Conservation (phyloP, 2,888 invertebrate genomes). For the Pasiphila rectangulata region DNA sequence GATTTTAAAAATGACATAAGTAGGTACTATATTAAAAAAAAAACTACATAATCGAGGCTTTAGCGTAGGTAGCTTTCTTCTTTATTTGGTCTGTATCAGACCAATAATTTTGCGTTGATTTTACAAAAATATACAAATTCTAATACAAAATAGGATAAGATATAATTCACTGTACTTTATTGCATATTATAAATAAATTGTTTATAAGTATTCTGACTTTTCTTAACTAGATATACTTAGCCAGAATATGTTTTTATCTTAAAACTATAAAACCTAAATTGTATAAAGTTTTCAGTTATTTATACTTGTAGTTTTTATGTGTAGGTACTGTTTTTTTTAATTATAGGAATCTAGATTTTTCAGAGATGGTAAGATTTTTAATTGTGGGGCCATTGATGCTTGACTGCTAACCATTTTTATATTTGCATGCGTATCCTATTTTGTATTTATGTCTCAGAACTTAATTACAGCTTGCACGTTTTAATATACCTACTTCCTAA, state of each 20-base stretch:
- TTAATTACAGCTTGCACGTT: conserved; percentile 11
- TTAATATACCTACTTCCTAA: no score
- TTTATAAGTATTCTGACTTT: conserved; percentile 31
- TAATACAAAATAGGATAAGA: conserved; percentile 18
- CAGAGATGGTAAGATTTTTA: neutral
- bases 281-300: no score
- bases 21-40: conserved; percentile 7
- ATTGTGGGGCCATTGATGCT: neutral
- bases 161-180: conserved; percentile 36
- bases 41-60: conserved; percentile 57
- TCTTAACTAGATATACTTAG: neutral
- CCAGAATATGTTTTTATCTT: no score
- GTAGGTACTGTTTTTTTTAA: no score
- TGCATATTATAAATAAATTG: conserved; percentile 40
- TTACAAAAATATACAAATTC: conserved; percentile 25
- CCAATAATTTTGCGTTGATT: conserved; percentile 41
- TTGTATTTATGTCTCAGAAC: conserved; percentile 1
- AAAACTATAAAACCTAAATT: no score
- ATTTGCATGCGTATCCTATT: neutral
- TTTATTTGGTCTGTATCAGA: conserved; percentile 78
- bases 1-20: conserved; percentile 1
- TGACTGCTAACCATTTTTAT: neutral
- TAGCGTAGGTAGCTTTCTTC: conserved; percentile 23
- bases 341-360: no score
- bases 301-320: no score